A percentile compares a stretch with the other conserved stretches of the same genome.
Conservation (phyloP, 2,888 invertebrate species). For the Epinotia bilunana region DNA sequence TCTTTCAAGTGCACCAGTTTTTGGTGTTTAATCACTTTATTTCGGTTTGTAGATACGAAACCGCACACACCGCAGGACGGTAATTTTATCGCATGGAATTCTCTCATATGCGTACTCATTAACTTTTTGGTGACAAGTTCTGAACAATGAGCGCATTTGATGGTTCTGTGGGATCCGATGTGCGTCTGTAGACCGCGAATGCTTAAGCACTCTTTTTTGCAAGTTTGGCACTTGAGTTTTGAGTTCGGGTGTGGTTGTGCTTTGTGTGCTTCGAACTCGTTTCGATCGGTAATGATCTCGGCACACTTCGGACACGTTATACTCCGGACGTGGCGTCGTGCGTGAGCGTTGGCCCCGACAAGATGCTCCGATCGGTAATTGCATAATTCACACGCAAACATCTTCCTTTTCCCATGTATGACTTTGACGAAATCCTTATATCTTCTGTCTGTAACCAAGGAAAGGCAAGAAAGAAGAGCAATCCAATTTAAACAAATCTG, state of each 20-base stretch:
- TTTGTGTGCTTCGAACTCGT: not conserved
- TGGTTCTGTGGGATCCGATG: not conserved
- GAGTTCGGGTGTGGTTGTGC: not conserved
- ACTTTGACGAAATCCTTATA: slow-evolving; percentile 4
- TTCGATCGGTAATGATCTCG: not conserved
- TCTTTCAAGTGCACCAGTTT: slow-evolving; percentile 20
- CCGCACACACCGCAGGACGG: slow-evolving; percentile 14
- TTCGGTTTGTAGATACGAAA: not conserved
- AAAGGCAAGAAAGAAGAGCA: not conserved
- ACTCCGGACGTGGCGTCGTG: not conserved
- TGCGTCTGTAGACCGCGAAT: not conserved
- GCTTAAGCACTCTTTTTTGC: not conserved
- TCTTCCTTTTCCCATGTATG: not conserved
- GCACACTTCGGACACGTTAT: not conserved
- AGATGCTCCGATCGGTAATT: not conserved
- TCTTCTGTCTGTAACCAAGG: not conserved
- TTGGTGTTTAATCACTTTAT: not conserved
- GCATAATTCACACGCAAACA: not conserved
- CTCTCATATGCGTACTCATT: not conserved
- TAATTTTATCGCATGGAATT: not conserved
- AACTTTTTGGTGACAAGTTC: not conserved
- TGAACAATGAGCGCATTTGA: slow-evolving; percentile 9
- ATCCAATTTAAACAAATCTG: not conserved
- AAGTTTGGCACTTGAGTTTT: not conserved
- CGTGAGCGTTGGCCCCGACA: not conserved